A percentile compares a stretch with the other conserved stretches of the same genome.
These are phyloP conservation scores for Apamea epomidion DNA, from an alignment of 2,888 invertebrate genomes.

Conservation along the genomic window DNA sequence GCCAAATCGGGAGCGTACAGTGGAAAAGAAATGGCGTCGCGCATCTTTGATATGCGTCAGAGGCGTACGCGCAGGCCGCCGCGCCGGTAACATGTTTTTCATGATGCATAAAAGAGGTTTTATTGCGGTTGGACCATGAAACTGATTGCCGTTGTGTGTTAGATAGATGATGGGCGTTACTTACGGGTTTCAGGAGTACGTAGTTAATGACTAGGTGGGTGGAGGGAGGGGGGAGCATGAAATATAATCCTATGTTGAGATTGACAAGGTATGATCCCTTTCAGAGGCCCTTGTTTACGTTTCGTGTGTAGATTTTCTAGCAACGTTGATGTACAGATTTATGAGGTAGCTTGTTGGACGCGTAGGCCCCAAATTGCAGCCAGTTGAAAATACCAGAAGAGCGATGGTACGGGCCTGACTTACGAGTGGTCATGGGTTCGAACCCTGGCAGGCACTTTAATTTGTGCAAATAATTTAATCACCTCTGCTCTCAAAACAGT, in stretches of 20 bases:
- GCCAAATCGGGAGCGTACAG: conserved; percentile 85
- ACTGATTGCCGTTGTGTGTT: conserved; percentile 55
- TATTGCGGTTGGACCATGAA: conserved; percentile 67
- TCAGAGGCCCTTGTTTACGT: background rate
- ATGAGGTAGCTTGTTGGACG: background rate
- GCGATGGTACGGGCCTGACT: background rate
- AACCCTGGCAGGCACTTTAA: background rate
- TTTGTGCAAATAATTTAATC: background rate
- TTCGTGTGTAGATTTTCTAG: background rate
- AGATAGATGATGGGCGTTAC: conserved; percentile 45
- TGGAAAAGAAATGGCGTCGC: conserved; percentile 89
- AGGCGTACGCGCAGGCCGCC: conserved; percentile 80
- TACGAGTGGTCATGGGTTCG: background rate
- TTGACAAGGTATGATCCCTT: background rate
- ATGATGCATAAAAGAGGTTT: conserved; percentile 72
- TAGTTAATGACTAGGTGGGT: conserved; percentile 22
- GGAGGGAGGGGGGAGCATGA: background rate
- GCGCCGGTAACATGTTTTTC: conserved; percentile 70
- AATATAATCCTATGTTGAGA: conserved; percentile 9
- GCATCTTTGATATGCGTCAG: conserved; percentile 90
- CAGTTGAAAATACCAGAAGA: background rate
- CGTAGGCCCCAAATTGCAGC: background rate
- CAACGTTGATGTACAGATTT: background rate
- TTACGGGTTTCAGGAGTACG: conserved; percentile 28
- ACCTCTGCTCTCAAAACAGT: no score